Evolutionary conservation across 2,113 vertebrate species (phyloP).

Genomic region (Chrysochloris asiatica): DNA sequence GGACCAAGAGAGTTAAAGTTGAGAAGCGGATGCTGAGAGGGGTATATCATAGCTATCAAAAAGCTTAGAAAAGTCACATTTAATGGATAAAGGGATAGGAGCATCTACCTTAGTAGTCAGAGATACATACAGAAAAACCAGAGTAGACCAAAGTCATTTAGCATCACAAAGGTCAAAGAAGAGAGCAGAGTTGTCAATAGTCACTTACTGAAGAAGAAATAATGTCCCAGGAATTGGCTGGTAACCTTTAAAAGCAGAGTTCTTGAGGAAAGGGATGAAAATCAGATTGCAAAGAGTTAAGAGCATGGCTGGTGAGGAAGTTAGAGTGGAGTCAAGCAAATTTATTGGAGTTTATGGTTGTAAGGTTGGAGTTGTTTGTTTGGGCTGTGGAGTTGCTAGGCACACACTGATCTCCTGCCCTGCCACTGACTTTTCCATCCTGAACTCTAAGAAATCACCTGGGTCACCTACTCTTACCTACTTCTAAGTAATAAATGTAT

Average conservation of each 20-base stretch:
- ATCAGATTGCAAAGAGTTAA: conserved; percentile 3
- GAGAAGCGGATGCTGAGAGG: background rate
- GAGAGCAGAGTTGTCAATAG: background rate
- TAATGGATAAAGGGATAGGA: background rate
- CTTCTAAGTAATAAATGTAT: background rate
- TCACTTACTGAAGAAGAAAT: background rate
- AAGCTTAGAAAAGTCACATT: background rate
- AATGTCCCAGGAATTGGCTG: background rate
- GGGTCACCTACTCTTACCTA: background rate
- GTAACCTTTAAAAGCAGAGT: background rate
- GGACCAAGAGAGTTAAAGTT: background rate
- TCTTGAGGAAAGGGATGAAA: background rate
- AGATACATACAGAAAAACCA: background rate
- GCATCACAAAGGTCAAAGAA: conserved; percentile 6
- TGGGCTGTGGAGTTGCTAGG: conserved; percentile 63
- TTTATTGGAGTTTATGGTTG: conserved; percentile 12
- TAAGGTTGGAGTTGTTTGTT: conserved; percentile 44
- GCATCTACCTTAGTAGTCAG: background rate
- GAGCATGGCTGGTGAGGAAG: background rate
- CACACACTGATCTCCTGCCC: background rate
- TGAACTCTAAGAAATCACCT: conserved; percentile 31
- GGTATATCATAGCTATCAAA: background rate
- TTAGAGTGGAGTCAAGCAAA: background rate
- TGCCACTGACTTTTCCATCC: background rate
- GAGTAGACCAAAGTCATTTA: background rate